Base-by-base conservation (phyloP, 1,140 invertebrate genomes). In the Drosophila pectinifera region DNA sequence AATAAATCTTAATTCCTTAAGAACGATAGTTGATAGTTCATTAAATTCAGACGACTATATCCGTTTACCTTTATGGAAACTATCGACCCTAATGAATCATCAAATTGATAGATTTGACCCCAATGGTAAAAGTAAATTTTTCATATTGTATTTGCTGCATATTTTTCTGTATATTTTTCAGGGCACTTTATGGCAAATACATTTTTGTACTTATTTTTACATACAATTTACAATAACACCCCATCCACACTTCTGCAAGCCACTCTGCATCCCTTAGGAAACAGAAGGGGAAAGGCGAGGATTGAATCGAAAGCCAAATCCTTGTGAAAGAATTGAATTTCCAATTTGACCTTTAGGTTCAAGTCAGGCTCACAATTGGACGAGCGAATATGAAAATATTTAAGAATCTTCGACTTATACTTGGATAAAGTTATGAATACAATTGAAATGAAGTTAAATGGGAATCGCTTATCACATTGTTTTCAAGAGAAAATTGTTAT, bases 161-260 rank as follows among this genome's bases (percentile, higher is more conserved):
- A 34, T 34, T 18, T 16, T 13, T 34, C 18, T 34, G 3, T 5
- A 4, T 26, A 5, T 26, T 26, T 4, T 4, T 26, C 5, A 5
- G 6, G 24, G 5, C 24, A 26, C 24, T 5, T 26, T 26, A 26
- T 3, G 3, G 6, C 28, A 51, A 34, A 8, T 14, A 13, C 7
- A 34, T 78, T 31, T 57, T 72, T 39, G 57, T 62, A 51, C 43
- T 55, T 68, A 38, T 68, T 73, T 70, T 78, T 78, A 62, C 58
- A 78, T 54, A 42, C 64, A 43, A 64, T 80, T 79, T 57, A 58
- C 64, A 28, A 28, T 28, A 28, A 28, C 8, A 7, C 5, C 8
- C 5, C 74, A 69, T 59, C 61, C 26, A 78, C 72, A 58, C 24
- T 20, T 34, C 10, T 3, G 7, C 28, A 5, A 5, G 2, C 28